Base-by-base conservation (phyloP, 2,888 invertebrate genomes). In the Brachyptera risi region DNA sequence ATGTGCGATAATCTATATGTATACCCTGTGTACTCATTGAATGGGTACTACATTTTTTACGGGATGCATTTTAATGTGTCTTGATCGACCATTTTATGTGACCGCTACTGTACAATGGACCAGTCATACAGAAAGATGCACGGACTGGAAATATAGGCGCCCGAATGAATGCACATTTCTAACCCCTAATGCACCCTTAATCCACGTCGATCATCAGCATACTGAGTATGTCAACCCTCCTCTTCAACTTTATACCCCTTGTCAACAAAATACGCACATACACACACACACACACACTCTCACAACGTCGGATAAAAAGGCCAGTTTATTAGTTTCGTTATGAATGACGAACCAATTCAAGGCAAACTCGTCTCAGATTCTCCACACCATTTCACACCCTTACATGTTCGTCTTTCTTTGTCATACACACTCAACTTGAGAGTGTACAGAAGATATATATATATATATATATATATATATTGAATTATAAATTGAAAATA, bases 171-270 rank as follows among this genome's bases (percentile, higher is more conserved):
- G 42, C 2, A n/a, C n/a, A n/a, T n/a, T 42, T 2, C 42, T n/a
- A 2, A 42, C 42, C 42, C 42, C 42, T n/a, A 42, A 3, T 40
- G 47, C 47, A 47, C 47, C 23, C 47, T 24, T 21, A 47, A 21
- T 24, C 24, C 24, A 5, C 7, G 23, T 3, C 47, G 47, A 47
- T 23, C 47, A 47, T 42, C 47, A 47, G 47, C 47, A 23, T 47
- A 23, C 47, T 47, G 24, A 47, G 23, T 3, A n/a, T 17, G 47
- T 24, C 47, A 47, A 17, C 47, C 47, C 24, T 47, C 40, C 40
- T 15, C 40, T 3, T n/a, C 40, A 4, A 40, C 40, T 15, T 47
- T 21, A 21, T 24, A 24, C 47, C 3, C 42, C 2, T 17, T 42
- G 19, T 42, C 42, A n/a, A 42, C 42, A 3, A 42, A 3, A 24